Evolutionary conservation across 2,797 vertebrate species (phyloP).

Genomic region (Platyrinchus mystaceus): DNA sequence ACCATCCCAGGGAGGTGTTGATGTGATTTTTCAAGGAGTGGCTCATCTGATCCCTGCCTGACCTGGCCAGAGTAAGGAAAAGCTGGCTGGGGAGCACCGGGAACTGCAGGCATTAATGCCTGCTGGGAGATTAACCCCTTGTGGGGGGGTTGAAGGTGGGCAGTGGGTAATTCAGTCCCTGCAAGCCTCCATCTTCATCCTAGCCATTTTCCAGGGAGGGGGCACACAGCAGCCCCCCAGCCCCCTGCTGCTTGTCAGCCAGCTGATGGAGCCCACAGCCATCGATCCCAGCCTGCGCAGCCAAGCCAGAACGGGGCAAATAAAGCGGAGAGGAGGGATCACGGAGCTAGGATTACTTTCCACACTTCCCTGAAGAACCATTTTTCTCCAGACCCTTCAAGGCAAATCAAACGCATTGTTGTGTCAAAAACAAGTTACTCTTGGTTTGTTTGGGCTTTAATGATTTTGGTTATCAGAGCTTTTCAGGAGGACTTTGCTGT

Average conservation of each 20-base stretch:
- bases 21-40: background rate
- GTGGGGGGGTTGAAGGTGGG: background rate
- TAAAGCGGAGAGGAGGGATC: background rate
- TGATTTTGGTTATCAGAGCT: constrained; percentile 60
- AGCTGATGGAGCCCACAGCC: background rate
- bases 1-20: background rate
- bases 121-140: background rate
- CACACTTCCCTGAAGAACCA: background rate
- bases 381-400: constrained; percentile 9
- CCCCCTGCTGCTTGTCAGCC: background rate
- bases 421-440: constrained; percentile 23
- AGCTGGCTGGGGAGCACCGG: background rate
- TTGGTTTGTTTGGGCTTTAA: constrained; percentile 40
- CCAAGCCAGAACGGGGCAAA: background rate
- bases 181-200: background rate
- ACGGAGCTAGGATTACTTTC: background rate
- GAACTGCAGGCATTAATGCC: background rate
- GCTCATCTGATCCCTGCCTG: background rate
- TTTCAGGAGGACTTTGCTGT: constrained; percentile 42
- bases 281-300: background rate
- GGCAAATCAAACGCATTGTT: constrained; percentile 21
- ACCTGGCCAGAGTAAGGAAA: background rate
- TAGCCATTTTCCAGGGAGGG: background rate
- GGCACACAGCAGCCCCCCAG: background rate
- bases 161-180: background rate